A percentile compares a stretch with the other conserved stretches of the same genome.
Conservation (phyloP, 2,113 vertebrate species). For the Greenwoodochromis staneri region DNA sequence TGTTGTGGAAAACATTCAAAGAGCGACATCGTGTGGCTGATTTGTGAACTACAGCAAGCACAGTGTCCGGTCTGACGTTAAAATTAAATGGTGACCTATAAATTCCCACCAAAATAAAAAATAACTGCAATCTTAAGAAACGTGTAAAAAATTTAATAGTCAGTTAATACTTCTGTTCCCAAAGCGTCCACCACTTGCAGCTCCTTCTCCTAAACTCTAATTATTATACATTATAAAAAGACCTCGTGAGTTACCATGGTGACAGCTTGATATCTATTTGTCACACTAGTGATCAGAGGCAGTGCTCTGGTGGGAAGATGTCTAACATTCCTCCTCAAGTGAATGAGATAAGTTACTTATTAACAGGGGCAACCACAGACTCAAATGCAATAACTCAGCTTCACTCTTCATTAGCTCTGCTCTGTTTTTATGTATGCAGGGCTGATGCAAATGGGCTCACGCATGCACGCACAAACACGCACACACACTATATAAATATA, state of each 20-base stretch:
- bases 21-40: slow-evolving; percentile 79
- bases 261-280: slow-evolving; percentile 77
- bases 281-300: slow-evolving; percentile 82
- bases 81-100: not conserved
- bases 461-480: not conserved
- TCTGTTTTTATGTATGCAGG: not conserved
- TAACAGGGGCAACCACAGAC: slow-evolving; percentile 70
- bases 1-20: slow-evolving; percentile 48
- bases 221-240: slow-evolving; percentile 15
- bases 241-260: slow-evolving; percentile 76
- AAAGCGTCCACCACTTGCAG: not conserved
- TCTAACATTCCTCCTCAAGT: slow-evolving; percentile 68
- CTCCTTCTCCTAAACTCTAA: not conserved
- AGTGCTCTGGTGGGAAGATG: slow-evolving; percentile 16
- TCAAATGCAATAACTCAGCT: slow-evolving; percentile 16
- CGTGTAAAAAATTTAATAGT: not conserved
- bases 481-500: not conserved
- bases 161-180: not conserved
- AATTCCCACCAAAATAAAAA: not conserved
- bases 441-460: not conserved
- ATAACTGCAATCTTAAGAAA: not conserved
- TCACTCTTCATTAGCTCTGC: not conserved
- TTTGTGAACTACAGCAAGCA: not conserved
- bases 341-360: slow-evolving; percentile 77
- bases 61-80: not conserved